Evolutionary conservation across 2,797 vertebrate genomes (phyloP).

Genomic region (Lophius americanus): DNA sequence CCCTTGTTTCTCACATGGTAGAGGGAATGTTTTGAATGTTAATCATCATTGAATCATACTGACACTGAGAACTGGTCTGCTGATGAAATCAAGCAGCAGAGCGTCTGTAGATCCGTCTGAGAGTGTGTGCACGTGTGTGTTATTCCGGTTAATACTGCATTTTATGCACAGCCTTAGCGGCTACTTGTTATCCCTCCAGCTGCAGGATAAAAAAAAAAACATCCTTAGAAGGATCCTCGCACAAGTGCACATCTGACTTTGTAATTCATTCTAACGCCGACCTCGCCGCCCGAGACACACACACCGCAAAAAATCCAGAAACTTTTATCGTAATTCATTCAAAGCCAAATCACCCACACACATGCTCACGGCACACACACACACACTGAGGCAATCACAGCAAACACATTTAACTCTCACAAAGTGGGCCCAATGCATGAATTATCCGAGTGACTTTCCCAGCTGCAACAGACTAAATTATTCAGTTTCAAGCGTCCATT

Average conservation of each 20-base stretch:
- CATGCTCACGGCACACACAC: background rate
- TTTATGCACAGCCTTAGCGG: slow-evolving; percentile 24
- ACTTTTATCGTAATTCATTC: slow-evolving; percentile 50
- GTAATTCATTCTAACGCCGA: slow-evolving; percentile 53
- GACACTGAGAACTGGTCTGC: slow-evolving; percentile 16
- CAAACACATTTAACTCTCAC: slow-evolving; percentile 32
- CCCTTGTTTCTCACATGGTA: no score
- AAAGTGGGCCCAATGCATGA: slow-evolving; percentile 66
- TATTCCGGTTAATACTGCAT: slow-evolving; percentile 7
- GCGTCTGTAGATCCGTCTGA: slow-evolving; percentile 8
- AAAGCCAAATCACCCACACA: slow-evolving; percentile 34
- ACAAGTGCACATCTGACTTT: slow-evolving; percentile 67
- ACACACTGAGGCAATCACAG: slow-evolving; percentile 33
- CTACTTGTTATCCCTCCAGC: slow-evolving; percentile 62
- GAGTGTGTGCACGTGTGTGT: slow-evolving; percentile 9
- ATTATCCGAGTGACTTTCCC: slow-evolving; percentile 72
- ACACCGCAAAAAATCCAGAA: background rate
- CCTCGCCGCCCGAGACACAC: background rate
- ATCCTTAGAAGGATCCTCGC: slow-evolving; percentile 64
- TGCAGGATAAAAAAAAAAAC: slow-evolving; percentile 30
- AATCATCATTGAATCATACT: no score
- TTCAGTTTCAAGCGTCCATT: slow-evolving; percentile 63
- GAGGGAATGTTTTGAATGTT: no score
- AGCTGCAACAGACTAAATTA: slow-evolving; percentile 71
- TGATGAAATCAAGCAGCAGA: slow-evolving; percentile 51